Evolutionary conservation across 2,113 vertebrate genomes (phyloP).

Genomic region (Puntigrus tetrazona): DNA sequence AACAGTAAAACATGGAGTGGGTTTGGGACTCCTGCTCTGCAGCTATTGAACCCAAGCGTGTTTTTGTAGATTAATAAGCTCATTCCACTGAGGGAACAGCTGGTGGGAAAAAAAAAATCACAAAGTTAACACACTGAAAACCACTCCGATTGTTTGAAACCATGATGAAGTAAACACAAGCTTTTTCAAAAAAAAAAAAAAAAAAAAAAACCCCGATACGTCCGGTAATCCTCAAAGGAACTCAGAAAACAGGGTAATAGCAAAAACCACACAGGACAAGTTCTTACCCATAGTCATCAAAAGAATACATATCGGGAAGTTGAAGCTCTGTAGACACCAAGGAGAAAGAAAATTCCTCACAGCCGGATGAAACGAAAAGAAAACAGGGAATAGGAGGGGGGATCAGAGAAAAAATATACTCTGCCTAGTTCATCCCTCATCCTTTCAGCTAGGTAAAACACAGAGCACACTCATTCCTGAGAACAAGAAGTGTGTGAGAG

Average conservation of each 20-base stretch:
- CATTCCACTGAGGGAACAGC: conserved; percentile 49
- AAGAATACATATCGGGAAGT: conserved; percentile 82
- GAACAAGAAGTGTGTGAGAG: conserved; percentile 66
- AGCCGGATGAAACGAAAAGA: conserved; percentile 21
- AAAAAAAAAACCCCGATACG: too few species aligned
- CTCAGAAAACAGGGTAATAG: conserved; percentile 13
- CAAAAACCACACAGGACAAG: conserved; percentile 50
- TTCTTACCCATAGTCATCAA: conserved; percentile 86
- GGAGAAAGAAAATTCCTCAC: conserved; percentile 44
- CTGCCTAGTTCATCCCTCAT: conserved; percentile 44
- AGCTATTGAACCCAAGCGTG: conserved; percentile 18
- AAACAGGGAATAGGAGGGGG: conserved; percentile 21
- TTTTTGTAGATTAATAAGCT: conserved; percentile 47
- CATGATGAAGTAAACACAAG: conserved; percentile 21
- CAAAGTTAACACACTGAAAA: conserved; percentile 24
- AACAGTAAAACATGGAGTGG: conserved; percentile 36
- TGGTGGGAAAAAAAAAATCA: conserved; percentile 38
- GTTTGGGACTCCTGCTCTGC: conserved; percentile 17
- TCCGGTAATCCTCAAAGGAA: conserved; percentile 3
- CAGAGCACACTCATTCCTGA: not conserved
- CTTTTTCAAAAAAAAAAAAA: too few species aligned
- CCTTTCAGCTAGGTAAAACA: conserved; percentile 70
- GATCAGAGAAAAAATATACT: conserved; percentile 4
- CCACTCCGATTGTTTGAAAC: not conserved
- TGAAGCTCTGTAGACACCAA: conserved; percentile 61